Evolutionary conservation across 2,113 vertebrate species (phyloP), one percentile per base, ranked within the genome.

Genomic region (Scatophagus argus): DNA sequence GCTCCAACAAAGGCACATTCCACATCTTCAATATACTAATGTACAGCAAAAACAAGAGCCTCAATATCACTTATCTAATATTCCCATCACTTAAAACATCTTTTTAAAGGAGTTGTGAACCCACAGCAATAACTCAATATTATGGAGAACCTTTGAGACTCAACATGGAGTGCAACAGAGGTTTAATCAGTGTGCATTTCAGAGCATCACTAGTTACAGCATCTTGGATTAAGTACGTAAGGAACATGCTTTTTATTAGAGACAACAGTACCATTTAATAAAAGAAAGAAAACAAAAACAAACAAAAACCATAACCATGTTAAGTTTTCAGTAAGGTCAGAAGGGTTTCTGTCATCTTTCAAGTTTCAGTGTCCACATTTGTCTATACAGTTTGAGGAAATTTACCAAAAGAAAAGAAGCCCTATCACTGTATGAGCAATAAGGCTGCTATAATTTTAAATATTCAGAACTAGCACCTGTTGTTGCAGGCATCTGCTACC

Each of bases 141-240:
- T 12, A 39, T 9, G 32, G 1, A 60, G 14, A 82, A 46, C 31
- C 3, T 68, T 49, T 47, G 19, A 46, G 25, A 56, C 21, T 32
- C 54, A 54, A 60, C 36, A 23, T 32, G 6, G 8, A 84, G 29
- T 32, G 19, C 4, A 29, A 49, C 23, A 29, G 11, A 58, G 6
- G 36, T 75, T 39, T 10, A 58, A 27, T 72, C 1, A 47, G 47
- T 65, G 73, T 68, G 39, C 55, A 4, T 38, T 67, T 27, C 23
- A 69, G 21, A 58, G 27, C 36, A 70, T 58, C 36, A n/a, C 43
- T 21, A 56, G 59, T 69, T 82, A 77, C 91, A 92, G 88, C 92
- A 86, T 87, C 60, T 88, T 81, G 82, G 87, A 91, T 83, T 80
- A 12, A 74, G 25, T 17, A 51, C 27, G 7, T 65, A 65, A 49